These are phyloP conservation scores for Corythaeola cristata DNA, from an alignment of 2,113 vertebrate species.

Conservation along the genomic window DNA sequence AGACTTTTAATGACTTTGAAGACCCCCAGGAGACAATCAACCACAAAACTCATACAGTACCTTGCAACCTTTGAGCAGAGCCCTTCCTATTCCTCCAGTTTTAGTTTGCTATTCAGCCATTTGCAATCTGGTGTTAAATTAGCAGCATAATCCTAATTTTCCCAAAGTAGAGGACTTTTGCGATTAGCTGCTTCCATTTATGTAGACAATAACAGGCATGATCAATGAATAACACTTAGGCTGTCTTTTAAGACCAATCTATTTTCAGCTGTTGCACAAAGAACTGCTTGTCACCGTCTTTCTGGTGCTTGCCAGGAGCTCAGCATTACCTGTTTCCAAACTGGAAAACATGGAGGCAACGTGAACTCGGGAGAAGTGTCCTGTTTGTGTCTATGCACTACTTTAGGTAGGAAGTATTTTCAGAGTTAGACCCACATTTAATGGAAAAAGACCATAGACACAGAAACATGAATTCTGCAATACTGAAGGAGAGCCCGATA, in stretches of 20 bases:
- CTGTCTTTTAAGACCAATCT: constrained; percentile 22
- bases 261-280: constrained; percentile 11
- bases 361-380: not conserved
- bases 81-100: not conserved
- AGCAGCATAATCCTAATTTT: not conserved
- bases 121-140: not conserved
- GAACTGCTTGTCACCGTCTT: constrained; percentile 11
- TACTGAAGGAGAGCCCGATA: not conserved
- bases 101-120: not conserved
- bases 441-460: not conserved
- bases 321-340: not conserved
- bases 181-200: constrained; percentile 27
- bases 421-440: not conserved
- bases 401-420: not conserved
- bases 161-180: constrained; percentile 12
- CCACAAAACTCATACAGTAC: not conserved
- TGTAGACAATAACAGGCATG: constrained; percentile 4
- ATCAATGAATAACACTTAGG: not conserved
- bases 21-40: not conserved
- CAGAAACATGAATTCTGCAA: not conserved
- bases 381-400: not conserved
- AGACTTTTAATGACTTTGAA: not conserved
- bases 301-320: not conserved
- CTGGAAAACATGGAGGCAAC: not conserved
- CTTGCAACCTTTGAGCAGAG: not conserved